Evolutionary conservation across 1,140 invertebrate species (phyloP).

Genomic region (Pseudomyrmex sp.): DNA sequence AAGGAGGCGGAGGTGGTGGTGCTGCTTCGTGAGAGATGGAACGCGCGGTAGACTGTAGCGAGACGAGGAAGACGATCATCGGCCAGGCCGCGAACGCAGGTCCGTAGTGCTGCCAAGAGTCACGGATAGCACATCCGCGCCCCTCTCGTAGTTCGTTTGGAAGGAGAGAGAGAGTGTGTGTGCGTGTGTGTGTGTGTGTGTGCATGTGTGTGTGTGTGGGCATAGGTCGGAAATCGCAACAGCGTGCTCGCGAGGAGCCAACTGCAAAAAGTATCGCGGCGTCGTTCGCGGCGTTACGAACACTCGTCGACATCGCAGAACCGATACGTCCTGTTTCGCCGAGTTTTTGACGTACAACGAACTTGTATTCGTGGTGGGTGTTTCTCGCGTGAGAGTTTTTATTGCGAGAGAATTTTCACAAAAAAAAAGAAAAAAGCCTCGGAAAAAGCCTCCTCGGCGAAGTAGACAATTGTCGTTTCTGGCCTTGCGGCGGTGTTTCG

Average conservation of each 20-base stretch:
- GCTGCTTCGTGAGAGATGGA: constrained; percentile 66
- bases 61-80: constrained; percentile 68
- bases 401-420: not conserved
- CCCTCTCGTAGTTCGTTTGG: constrained; percentile 26
- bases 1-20: constrained; percentile 66
- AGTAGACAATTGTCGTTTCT: not conserved
- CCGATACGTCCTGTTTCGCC: not conserved
- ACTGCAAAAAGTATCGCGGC: constrained; percentile 28
- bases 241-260: constrained; percentile 35
- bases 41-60: constrained; percentile 61
- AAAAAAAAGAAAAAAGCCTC: no score
- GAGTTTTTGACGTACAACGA: not conserved
- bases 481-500: not conserved
- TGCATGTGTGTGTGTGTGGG: not conserved
- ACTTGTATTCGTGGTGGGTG: not conserved
- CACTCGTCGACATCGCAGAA: not conserved
- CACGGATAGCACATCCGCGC: constrained; percentile 59
- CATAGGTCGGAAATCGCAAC: constrained; percentile 56
- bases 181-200: not conserved
- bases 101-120: constrained; percentile 65
- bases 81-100: constrained; percentile 64
- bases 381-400: not conserved
- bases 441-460: no score
- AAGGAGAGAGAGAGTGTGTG: constrained; percentile 7
- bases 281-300: constrained; percentile 32